Evolutionary conservation across 2,888 invertebrate genomes (phyloP).

Genomic region (Mongoloraphidia duomilia): DNA sequence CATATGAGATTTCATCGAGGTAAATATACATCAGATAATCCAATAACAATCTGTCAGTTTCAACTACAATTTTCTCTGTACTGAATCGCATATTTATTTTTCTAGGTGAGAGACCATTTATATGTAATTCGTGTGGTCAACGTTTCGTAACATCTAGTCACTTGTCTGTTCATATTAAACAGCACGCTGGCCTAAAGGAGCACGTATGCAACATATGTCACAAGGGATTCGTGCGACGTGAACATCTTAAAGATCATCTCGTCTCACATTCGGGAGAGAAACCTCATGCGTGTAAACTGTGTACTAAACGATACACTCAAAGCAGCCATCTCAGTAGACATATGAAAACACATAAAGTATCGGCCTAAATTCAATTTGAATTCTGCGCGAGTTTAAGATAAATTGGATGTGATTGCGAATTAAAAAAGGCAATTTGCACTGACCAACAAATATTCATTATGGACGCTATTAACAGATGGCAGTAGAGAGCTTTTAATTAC

Average conservation of each 20-base stretch:
- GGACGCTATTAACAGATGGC: no score
- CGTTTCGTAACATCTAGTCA: slow-evolving; percentile 23
- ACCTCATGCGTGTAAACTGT: slow-evolving; percentile 38
- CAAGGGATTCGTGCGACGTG: slow-evolving; percentile 35
- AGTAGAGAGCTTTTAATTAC: no score
- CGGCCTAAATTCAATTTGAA: no score
- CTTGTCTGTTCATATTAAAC: slow-evolving; percentile 21
- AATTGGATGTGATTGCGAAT: no score
- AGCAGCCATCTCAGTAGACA: slow-evolving; percentile 23
- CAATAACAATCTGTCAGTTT: not conserved
- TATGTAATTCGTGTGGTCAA: slow-evolving; percentile 20
- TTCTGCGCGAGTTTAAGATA: no score
- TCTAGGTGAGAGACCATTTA: slow-evolving; percentile 18
- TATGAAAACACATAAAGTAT: slow-evolving; percentile 14
- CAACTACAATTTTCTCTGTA: no score
- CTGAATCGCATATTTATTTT: not conserved
- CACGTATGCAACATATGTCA: slow-evolving; percentile 35
- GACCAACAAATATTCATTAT: no score
- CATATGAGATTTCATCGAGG: slow-evolving; percentile 16
- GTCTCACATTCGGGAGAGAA: slow-evolving; percentile 43
- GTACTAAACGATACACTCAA: slow-evolving; percentile 25
- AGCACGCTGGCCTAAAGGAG: slow-evolving; percentile 21
- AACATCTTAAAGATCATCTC: slow-evolving; percentile 36
- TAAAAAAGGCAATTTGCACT: no score
- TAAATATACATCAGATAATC: not conserved